Evolutionary conservation across 2,888 invertebrate species (phyloP).

Genomic region (Phyto melanocephala): DNA sequence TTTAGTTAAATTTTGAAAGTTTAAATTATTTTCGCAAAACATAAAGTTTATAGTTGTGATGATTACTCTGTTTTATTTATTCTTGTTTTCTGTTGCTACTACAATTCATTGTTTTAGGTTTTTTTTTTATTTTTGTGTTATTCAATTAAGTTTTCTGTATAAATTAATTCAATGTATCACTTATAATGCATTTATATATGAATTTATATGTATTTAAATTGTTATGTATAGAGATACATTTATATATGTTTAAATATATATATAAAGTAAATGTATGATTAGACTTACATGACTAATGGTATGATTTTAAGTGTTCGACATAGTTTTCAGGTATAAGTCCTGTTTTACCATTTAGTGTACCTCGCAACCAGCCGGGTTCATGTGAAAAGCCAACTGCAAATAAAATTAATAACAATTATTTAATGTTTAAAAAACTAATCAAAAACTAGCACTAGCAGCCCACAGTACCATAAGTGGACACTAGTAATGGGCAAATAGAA

Average conservation of each 20-base stretch:
- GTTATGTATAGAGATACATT: slow-evolving; percentile 25
- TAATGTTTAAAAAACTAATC: no score
- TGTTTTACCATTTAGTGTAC: slow-evolving; percentile 92
- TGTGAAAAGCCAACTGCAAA: slow-evolving; percentile 89
- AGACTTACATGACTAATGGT: slow-evolving; percentile 68
- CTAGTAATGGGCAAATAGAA: no score
- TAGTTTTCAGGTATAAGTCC: slow-evolving; percentile 98
- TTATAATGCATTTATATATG: slow-evolving; percentile 35
- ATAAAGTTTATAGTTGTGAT: slow-evolving; percentile 57
- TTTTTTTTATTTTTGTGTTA: slow-evolving; percentile 3
- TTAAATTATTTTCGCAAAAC: slow-evolving; percentile 43
- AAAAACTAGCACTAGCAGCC: no score
- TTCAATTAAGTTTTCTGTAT: background rate
- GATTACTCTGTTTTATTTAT: background rate
- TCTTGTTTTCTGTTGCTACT: background rate
- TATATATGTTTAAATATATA: slow-evolving; percentile 28
- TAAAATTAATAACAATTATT: background rate
- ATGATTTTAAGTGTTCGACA: slow-evolving; percentile 84
- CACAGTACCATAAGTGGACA: no score
- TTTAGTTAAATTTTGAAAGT: background rate
- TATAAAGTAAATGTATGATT: slow-evolving; percentile 53
- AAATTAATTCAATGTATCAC: slow-evolving; percentile 46
- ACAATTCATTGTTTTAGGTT: slow-evolving; percentile 46
- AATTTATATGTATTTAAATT: background rate
- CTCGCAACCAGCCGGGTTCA: slow-evolving; percentile 99